phyloP scores from a whole-genome alignment of 2,113 vertebrate species.

The Hippocampus zosterae region DNA sequence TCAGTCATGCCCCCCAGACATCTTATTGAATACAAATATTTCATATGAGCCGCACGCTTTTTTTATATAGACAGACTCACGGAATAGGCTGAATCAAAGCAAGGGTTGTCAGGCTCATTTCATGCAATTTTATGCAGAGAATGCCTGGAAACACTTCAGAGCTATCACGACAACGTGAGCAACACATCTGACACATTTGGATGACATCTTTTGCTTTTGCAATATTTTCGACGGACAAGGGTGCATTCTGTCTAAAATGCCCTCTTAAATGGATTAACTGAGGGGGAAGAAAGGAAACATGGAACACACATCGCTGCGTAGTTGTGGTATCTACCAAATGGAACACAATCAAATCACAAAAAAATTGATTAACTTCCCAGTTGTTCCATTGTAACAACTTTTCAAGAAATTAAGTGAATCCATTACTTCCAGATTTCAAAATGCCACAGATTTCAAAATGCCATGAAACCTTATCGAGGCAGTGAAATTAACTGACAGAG shows the following conservation, averaged over 20 bases:
- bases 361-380: background rate
- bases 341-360: background rate
- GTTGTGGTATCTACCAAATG: background rate
- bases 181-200: constrained; percentile 30
- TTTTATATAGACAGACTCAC: background rate
- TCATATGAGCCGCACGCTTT: constrained; percentile 8
- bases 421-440: background rate
- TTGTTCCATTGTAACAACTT: background rate
- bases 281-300: constrained; percentile 1
- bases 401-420: background rate
- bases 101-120: background rate
- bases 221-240: constrained; percentile 24
- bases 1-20: background rate
- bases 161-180: constrained; percentile 17
- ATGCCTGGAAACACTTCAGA: constrained; percentile 31
- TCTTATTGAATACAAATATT: background rate
- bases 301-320: background rate
- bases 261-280: constrained; percentile 9
- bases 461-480: background rate
- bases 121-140: constrained; percentile 2
- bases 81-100: background rate
- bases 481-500: background rate
- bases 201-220: constrained; percentile 20
- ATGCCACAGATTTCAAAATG: background rate
- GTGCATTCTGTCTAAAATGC: constrained; percentile 9